These are phyloP conservation scores for Sylvia atricapilla DNA, from an alignment of 2,113 vertebrate species.

Conservation along the genomic window DNA sequence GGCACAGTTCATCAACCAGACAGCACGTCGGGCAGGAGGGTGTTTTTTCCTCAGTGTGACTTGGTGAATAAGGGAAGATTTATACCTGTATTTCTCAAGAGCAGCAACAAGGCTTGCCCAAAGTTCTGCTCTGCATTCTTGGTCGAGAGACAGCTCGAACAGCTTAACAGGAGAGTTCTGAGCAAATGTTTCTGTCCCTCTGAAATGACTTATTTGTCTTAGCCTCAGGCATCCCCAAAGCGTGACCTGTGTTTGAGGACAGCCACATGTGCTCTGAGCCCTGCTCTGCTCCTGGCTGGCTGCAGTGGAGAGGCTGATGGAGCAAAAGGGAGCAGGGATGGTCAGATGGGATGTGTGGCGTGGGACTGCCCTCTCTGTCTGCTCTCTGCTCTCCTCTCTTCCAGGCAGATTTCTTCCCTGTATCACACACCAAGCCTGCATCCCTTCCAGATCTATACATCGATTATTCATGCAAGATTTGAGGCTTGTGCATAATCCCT, in stretches of 20 bases:
- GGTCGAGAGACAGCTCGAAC: background rate
- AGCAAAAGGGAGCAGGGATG: background rate
- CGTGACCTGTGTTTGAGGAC: conserved; percentile 22
- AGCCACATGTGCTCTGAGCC: background rate
- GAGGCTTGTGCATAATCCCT: background rate
- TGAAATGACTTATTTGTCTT: background rate
- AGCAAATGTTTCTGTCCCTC: background rate
- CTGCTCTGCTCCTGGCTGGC: background rate
- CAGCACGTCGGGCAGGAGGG: background rate
- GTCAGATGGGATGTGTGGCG: rapidly evolving
- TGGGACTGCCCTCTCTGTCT: background rate
- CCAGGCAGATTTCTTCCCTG: background rate
- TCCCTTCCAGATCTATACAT: background rate
- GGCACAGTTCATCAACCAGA: background rate
- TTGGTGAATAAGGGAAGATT: conserved; percentile 7
- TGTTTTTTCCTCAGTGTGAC: background rate
- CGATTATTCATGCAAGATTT: background rate
- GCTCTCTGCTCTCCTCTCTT: background rate
- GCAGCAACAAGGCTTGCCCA: background rate
- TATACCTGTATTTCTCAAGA: conserved; percentile 20
- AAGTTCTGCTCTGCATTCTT: conserved; percentile 4
- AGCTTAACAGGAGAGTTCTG: background rate
- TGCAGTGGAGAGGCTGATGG: background rate
- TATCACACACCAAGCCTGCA: background rate
- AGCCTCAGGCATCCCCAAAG: background rate